phyloP scores from a whole-genome alignment of 2,113 vertebrate species.

The Oenanthe melanoleuca region DNA sequence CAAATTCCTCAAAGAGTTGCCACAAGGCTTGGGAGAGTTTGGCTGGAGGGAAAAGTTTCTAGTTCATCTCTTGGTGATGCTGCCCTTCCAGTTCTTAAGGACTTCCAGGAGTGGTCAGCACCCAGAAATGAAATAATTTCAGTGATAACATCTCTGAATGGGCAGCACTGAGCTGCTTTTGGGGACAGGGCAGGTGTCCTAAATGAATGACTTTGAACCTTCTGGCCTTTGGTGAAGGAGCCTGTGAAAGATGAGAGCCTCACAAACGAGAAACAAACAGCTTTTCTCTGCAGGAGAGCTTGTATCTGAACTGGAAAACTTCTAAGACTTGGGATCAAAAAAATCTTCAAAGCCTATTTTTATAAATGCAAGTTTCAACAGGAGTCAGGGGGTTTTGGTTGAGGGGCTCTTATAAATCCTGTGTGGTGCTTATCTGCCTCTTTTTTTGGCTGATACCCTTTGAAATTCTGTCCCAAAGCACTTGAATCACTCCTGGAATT shows the following conservation, averaged over 20 bases:
- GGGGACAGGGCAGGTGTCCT: not conserved
- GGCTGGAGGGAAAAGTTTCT: not conserved
- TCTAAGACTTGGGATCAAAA: not conserved
- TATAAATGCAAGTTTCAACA: not conserved
- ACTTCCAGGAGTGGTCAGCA: not conserved
- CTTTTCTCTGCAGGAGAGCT: not conserved
- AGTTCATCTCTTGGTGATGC: not conserved
- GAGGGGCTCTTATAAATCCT: not conserved
- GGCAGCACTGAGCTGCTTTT: not conserved
- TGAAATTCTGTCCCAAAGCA: not conserved
- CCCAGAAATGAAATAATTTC: not conserved
- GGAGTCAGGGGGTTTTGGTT: not conserved
- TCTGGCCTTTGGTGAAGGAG: not conserved
- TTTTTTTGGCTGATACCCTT: not conserved
- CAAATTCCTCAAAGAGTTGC: not conserved
- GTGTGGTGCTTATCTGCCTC: not conserved
- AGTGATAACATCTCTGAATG: not conserved
- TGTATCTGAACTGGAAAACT: not conserved
- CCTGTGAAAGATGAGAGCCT: not conserved
- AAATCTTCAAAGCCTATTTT: not conserved
- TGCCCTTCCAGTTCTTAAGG: not conserved
- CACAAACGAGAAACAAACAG: not conserved
- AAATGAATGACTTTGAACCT: not conserved
- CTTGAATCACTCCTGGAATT: not conserved
- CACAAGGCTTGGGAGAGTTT: not conserved